Base-by-base conservation (phyloP, 2,797 vertebrate species). In the Tapirus indicus region DNA sequence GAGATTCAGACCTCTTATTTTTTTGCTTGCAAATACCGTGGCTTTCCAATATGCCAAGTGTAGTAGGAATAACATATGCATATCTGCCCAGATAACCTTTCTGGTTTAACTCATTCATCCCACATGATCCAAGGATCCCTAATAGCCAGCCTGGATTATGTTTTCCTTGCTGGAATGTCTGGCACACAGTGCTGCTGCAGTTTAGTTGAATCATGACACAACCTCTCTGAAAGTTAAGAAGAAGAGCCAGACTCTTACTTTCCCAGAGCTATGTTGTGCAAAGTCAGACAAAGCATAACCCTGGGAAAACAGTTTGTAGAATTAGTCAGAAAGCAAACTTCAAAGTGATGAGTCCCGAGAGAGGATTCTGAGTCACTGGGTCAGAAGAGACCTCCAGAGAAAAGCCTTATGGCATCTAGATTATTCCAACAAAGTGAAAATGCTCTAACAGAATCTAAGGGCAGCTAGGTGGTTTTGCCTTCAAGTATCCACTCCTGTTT, bases 361-460 rank as follows among this genome's bases (percentile, higher is more conserved):
- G 66, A 79, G 41, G 44, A 93, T 20, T 95, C 35, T 49, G 29
- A 89, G 32, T 85, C 38, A 58, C 2, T 79, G 38, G 16, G 9
- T 94, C 79, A 91, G 78, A 75, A 71, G 80, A 79, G 8, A 72
- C 2, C 69, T 71, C 13, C 85, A 92, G n/a, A 90, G 38, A 87
- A 86, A 86, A 92, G 6, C 27, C 14, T 21, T 47, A 27, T 71
- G 82, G 14, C 38, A 41, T 79, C n/a, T 25, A 80, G 64, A 80
- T 62, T 79, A 69, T 85, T 90, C 25, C 49, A 62, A 11, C 17
- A 83, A 52, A 69, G n/a, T 92, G 56, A 85, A 95, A 95, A 78
- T 49, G 17, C 6, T 72, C 78, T 91, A 90, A 84, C 32, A 68
- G 66, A 94, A 62, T 79, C n/a, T 52, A 60, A 95, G 44, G n/a